These are phyloP conservation scores for Lacerta viridis DNA, from an alignment of 2,797 vertebrate genomes.

Conservation along the genomic window DNA sequence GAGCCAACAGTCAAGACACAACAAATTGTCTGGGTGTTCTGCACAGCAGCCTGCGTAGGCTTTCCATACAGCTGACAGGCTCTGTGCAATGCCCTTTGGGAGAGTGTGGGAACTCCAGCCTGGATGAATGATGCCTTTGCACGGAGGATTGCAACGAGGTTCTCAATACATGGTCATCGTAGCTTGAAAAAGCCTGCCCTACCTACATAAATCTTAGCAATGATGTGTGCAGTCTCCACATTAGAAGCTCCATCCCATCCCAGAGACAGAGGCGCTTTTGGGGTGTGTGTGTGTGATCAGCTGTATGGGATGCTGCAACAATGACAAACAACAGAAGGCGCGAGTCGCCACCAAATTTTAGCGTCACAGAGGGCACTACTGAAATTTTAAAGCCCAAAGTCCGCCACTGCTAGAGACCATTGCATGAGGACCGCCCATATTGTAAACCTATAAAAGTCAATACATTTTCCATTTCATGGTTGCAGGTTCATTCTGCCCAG, in stretches of 20 bases:
- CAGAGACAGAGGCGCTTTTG: not conserved
- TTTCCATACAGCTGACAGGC: not conserved
- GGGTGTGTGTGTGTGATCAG: too few relatives aligned
- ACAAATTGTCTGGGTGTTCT: not conserved
- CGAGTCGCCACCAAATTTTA: not conserved
- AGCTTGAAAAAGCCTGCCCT: not conserved
- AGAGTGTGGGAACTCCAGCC: not conserved
- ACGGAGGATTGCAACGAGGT: too few relatives aligned
- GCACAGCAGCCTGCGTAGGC: not conserved
- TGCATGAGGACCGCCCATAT: not conserved
- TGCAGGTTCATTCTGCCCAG: not conserved
- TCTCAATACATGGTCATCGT: too few relatives aligned
- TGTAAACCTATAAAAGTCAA: not conserved
- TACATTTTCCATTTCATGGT: not conserved
- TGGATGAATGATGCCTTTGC: not conserved
- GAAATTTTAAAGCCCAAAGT: too few relatives aligned
- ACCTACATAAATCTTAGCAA: not conserved
- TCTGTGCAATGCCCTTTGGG: too few relatives aligned
- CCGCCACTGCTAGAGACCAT: not conserved
- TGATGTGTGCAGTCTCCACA: not conserved
- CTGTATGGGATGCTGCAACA: too few relatives aligned
- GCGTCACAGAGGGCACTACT: not conserved
- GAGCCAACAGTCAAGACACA: too few relatives aligned
- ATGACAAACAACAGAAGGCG: too few relatives aligned
- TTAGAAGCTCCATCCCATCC: not conserved